Percentiles rank a stretch among this genome's conserved stretches.
These are phyloP conservation scores for Vanessa atalanta DNA, from an alignment of 1,140 invertebrate species.

Conservation along the genomic window DNA sequence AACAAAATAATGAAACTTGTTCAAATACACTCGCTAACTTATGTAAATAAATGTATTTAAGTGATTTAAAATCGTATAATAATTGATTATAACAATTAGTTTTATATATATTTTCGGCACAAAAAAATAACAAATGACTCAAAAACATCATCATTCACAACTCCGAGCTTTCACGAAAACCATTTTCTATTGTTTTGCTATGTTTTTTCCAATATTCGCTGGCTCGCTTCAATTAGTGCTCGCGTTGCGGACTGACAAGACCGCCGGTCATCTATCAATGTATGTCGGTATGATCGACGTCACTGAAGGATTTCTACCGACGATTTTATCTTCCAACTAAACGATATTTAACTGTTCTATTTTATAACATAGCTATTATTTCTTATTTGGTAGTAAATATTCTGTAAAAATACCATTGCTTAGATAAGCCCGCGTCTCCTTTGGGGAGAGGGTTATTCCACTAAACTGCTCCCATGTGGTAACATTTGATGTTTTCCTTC, in stretches of 20 bases:
- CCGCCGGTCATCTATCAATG: constrained; percentile 31
- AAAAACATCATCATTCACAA: constrained; percentile 27
- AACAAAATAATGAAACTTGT: too few relatives aligned
- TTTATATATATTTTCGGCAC: background rate
- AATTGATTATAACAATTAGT: background rate
- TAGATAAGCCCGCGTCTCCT: too few relatives aligned
- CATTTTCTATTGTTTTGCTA: constrained; percentile 32
- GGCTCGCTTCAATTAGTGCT: constrained; percentile 28
- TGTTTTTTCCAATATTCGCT: constrained; percentile 31
- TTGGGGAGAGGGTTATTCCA: too few relatives aligned
- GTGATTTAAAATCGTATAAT: background rate
- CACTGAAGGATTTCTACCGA: constrained; percentile 14
- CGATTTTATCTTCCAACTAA: constrained; percentile 30
- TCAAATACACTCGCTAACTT: too few relatives aligned
- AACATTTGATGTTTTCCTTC: too few relatives aligned
- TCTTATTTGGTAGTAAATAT: background rate
- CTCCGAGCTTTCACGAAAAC: constrained; percentile 19
- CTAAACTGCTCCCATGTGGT: too few relatives aligned
- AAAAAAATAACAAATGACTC: constrained; percentile 8
- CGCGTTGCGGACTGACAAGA: constrained; percentile 21
- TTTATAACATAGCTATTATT: background rate
- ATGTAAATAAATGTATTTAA: too few relatives aligned
- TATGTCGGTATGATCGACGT: constrained; percentile 33
- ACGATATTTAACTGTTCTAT: constrained; percentile 3
- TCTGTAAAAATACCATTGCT: too few relatives aligned